Evolutionary conservation across 2,888 invertebrate species (phyloP).

Genomic region (Apeira syringaria): DNA sequence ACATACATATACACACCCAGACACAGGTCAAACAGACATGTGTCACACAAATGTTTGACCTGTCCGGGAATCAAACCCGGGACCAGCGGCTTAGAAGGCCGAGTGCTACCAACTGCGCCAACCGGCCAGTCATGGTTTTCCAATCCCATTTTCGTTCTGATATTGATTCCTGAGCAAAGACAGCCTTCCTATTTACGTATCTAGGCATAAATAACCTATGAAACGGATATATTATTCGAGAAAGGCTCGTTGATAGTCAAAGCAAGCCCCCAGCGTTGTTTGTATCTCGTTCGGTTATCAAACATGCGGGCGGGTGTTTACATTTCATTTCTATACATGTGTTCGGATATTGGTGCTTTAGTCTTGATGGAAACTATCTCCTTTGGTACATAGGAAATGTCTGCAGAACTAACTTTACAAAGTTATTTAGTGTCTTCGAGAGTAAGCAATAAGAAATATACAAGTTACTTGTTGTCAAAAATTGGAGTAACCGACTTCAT

Average conservation of each 20-base stretch:
- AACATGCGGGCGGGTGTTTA: constrained; percentile 19
- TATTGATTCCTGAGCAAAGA: neutral
- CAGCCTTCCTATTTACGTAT: neutral
- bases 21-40: too few relatives aligned
- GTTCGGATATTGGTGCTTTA: constrained; percentile 15
- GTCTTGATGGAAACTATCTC: neutral
- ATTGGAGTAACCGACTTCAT: too few relatives aligned
- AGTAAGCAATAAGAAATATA: too few relatives aligned
- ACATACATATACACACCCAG: too few relatives aligned
- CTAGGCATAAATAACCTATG: constrained; percentile 12
- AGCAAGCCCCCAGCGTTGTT: constrained; percentile 20
- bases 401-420: neutral
- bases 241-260: constrained; percentile 27
- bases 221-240: constrained; percentile 28
- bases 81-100: too few relatives aligned
- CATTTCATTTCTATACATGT: constrained; percentile 23
- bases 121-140: neutral
- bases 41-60: too few relatives aligned
- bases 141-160: neutral
- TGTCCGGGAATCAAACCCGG: too few relatives aligned
- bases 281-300: constrained; percentile 27
- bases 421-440: too few relatives aligned
- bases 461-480: too few relatives aligned
- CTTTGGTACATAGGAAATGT: neutral
- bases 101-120: too few relatives aligned